These are phyloP conservation scores for Muschampia plurimacula DNA, from an alignment of 2,888 invertebrate genomes.

Conservation along the genomic window DNA sequence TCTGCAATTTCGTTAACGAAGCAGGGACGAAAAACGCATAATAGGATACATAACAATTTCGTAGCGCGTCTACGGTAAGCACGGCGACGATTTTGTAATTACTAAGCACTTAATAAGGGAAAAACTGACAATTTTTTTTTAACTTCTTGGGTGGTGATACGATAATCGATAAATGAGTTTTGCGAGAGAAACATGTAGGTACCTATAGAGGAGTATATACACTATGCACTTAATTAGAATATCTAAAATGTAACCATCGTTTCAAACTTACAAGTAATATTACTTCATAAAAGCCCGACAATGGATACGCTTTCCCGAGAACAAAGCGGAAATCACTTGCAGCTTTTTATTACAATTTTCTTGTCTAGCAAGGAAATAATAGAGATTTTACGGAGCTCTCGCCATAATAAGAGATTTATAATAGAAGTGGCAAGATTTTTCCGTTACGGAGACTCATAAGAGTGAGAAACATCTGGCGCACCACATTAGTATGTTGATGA, in stretches of 20 bases:
- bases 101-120: not conserved
- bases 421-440: constrained; percentile 26
- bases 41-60: constrained; percentile 29
- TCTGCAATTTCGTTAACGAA: constrained; percentile 37
- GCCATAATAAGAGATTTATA: constrained; percentile 21
- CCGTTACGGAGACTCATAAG: constrained; percentile 55
- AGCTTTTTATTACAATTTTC: constrained; percentile 36
- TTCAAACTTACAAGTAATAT: constrained; percentile 3
- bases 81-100: constrained; percentile 29
- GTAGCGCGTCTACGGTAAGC: constrained; percentile 17
- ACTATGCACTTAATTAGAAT: not conserved
- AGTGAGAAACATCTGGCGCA: constrained; percentile 68
- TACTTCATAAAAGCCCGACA: constrained; percentile 25
- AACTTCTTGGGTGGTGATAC: not conserved
- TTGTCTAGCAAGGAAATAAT: constrained; percentile 33
- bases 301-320: constrained; percentile 16
- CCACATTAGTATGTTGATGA: constrained; percentile 85
- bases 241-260: not conserved
- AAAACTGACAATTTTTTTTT: not conserved
- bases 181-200: no score
- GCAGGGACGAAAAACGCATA: constrained; percentile 31
- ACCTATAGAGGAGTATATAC: no score
- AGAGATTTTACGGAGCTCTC: constrained; percentile 29
- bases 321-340: constrained; percentile 31
- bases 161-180: no score